Percentiles rank a stretch among this genome's conserved stretches.
phyloP scores from a whole-genome alignment of 2,113 vertebrate genomes.

The Festucalex cinctus region DNA sequence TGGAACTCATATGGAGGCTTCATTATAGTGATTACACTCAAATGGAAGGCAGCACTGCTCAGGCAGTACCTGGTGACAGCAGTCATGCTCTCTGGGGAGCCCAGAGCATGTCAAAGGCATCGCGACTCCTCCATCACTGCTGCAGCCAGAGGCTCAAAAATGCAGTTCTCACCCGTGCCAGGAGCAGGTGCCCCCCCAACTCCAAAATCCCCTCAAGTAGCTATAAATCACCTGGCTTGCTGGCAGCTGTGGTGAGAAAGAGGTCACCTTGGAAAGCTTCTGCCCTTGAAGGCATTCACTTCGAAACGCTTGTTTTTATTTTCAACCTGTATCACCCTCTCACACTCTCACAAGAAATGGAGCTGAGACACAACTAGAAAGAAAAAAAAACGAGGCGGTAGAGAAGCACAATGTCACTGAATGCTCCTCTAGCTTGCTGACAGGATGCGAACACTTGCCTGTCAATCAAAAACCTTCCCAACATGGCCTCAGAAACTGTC shows the following conservation, averaged over 20 bases:
- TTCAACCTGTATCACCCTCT: slow-evolving; percentile 14
- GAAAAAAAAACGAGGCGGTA: neutral
- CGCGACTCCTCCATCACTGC: slow-evolving; percentile 34
- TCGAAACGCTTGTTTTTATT: slow-evolving; percentile 25
- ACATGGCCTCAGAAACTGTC: slow-evolving; percentile 24
- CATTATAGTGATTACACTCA: too few species aligned
- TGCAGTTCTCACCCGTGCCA: slow-evolving; percentile 24
- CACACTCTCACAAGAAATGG: slow-evolving; percentile 16
- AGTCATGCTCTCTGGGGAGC: slow-evolving; percentile 19
- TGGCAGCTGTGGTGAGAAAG: slow-evolving; percentile 42
- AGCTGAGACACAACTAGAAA: slow-evolving; percentile 13
- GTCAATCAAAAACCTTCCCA: slow-evolving; percentile 38
- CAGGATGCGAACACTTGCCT: slow-evolving; percentile 32
- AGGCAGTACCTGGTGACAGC: slow-evolving; percentile 6
- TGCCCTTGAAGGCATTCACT: slow-evolving; percentile 24
- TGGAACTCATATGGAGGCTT: too few species aligned
- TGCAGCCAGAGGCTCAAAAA: slow-evolving; percentile 19
- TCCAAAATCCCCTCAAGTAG: slow-evolving; percentile 25
- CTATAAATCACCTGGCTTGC: slow-evolving; percentile 50
- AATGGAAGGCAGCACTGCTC: too few species aligned
- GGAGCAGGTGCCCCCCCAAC: slow-evolving; percentile 6
- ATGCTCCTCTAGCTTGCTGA: slow-evolving; percentile 33
- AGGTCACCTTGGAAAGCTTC: slow-evolving; percentile 57
- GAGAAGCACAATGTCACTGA: slow-evolving; percentile 1
- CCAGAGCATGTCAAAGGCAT: slow-evolving; percentile 24